Evolutionary conservation across 2,797 vertebrate genomes (phyloP).

Genomic region (Nasua narica): DNA sequence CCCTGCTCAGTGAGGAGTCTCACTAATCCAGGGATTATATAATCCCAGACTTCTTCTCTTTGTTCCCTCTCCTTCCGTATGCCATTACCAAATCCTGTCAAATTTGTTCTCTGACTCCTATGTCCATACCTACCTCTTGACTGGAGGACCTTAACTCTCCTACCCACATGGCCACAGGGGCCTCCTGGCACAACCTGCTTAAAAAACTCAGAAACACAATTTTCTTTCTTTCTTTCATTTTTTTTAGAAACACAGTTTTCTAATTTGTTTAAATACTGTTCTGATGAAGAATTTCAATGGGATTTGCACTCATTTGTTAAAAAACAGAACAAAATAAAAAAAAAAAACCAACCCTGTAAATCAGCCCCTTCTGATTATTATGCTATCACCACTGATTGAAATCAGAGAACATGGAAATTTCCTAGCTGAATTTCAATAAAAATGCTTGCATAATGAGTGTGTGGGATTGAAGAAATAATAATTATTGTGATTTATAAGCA

Average conservation of each 20-base stretch:
- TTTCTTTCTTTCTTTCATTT: no score
- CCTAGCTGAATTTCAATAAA: conserved; percentile 40
- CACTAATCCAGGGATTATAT: not conserved
- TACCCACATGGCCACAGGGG: not conserved
- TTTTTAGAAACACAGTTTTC: not conserved
- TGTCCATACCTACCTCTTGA: not conserved
- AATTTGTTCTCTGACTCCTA: not conserved
- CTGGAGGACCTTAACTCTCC: not conserved
- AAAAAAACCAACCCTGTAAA: not conserved
- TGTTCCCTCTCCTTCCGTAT: not conserved
- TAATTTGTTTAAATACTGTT: not conserved
- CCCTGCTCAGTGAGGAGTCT: not conserved
- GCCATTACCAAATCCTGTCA: not conserved
- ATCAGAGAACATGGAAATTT: conserved; percentile 48
- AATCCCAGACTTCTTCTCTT: not conserved
- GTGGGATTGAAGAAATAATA: not conserved
- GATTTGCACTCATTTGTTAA: not conserved
- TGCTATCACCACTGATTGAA: conserved; percentile 25
- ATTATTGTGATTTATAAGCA: not conserved
- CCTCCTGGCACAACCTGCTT: not conserved
- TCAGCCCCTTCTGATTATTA: conserved; percentile 23
- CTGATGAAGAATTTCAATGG: conserved; percentile 28
- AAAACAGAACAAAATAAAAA: not conserved
- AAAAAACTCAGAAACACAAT: not conserved
- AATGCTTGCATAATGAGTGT: conserved; percentile 11